Evolutionary conservation across 1,140 invertebrate genomes (phyloP), one percentile per base, ranked within the genome.

Genomic region (Ectropis grisescens): DNA sequence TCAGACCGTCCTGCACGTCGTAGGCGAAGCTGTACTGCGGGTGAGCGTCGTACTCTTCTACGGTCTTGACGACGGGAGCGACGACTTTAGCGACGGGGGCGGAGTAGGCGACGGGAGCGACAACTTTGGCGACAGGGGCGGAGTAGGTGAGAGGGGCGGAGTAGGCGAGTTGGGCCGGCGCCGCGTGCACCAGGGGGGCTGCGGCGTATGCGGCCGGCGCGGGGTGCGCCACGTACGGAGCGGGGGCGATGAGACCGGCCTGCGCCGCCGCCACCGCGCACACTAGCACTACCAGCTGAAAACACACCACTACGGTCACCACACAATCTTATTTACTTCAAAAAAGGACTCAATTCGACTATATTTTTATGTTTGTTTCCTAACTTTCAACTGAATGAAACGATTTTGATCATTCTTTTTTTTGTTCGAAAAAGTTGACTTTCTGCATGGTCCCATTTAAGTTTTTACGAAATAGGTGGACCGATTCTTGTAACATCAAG

Each of bases 1-100:
- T 91, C 29, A 86, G 66, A n/a, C 76, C 62, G 41, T 90, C 89
- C 19, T 88, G 85, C 0, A 90, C 87, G 19, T 85, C 84, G 55
- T 89, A 89, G 1, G 83, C 82, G 52, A 86, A 89, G 35, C 84
- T 78, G 60, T 88, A 89, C 35, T 88, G 86, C 0, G 87, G 86
- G 42, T 86, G 82, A 13, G 84, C 78, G 35, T 85, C 80, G 47
- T 61, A 69, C 4, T 58, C 58, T 10, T 62, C 58, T 4, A 56
- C 53, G 22, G 54, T 44, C 29, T 47, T 51, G 29, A 46, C 47
- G 15, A 56, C 29, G 10, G 53, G 49, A 1, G 38, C 58, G 23
- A 60, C 56, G 8, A 51, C 35, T n/a, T 48, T 47, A 11, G 48
- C 47, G n/a, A 40, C 19, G 29, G 64, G 52, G 8, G 61, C 58